Base-by-base conservation (phyloP, 2,888 invertebrate species). In the Micropterix aruncella region DNA sequence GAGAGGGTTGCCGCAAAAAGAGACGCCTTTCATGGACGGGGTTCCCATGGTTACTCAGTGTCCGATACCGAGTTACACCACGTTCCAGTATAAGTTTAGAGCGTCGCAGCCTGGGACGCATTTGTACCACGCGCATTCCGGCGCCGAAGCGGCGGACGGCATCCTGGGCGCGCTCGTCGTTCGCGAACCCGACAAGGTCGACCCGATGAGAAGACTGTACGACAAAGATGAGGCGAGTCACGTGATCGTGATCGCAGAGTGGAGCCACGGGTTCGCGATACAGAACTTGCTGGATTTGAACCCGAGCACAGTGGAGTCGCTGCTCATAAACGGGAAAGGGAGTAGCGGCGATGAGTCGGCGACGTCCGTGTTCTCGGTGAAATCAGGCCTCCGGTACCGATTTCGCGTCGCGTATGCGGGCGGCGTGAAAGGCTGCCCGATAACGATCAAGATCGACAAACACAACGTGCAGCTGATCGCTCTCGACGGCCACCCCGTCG, bases 41-140 rank as follows among this genome's bases (percentile, higher is more conserved):
- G 78, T 80, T n/a, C 81, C 84, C 1, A 75, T 83, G 73, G 64
- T 85, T 43, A 83, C 84, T 1, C 85, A 85, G 59, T 85, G 84
- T 53, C 83, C 84, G 0, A 82, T 85, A 54, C 72, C 77, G 1
- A 79, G 83, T 39, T 81, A 79, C 55, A 80, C 80, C 2, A 80
- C 79, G 9, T 85, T 85, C 61, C 82, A 83, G 55, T 85, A 85
- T 58, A 80, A 80, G 59, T 85, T 85, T 58, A 69, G 79, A n/a
- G 84, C 83, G 0, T 74, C 79, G 2, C 70, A 72, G 19, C 70
- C 78, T 3, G 85, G 85, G 16, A 84, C 83, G 2, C 83, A 83
- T 57, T 75, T 82, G 58, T 85, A 82, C 63, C 83, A 84, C 49
- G 81, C 83, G 2, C 80, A 81, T 57, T 83, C 70, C 45, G 81